Evolutionary conservation across 2,888 invertebrate species (phyloP).

Genomic region (Gnatocerus cornutus): DNA sequence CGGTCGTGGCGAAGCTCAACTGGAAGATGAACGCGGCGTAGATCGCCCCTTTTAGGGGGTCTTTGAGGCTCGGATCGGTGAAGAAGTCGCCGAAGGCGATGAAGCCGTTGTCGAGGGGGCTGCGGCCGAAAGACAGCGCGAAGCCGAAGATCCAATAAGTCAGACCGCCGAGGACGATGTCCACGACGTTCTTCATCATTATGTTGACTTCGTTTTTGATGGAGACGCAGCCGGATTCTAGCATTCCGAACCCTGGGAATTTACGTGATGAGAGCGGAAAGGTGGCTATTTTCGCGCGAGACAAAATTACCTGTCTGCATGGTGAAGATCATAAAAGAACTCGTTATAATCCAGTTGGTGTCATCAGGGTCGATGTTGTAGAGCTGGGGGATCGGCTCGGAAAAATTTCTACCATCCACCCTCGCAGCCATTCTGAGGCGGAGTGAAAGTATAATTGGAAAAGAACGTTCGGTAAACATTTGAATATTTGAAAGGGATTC

Average conservation of each 20-base stretch:
- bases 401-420: neutral
- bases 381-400: constrained; percentile 57
- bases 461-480: constrained; percentile 25
- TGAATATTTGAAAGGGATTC: constrained; percentile 24
- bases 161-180: constrained; percentile 92
- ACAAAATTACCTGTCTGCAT: constrained; percentile 87
- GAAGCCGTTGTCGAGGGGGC: constrained; percentile 83
- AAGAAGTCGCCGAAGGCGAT: constrained; percentile 90
- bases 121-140: constrained; percentile 90
- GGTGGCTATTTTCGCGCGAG: neutral
- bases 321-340: constrained; percentile 92
- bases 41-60: constrained; percentile 87
- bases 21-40: constrained; percentile 94
- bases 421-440: neutral
- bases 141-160: constrained; percentile 98
- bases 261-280: too few species aligned
- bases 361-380: constrained; percentile 84
- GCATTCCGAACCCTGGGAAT: constrained; percentile 88
- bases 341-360: constrained; percentile 91
- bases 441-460: neutral
- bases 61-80: constrained; percentile 82
- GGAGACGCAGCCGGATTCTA: constrained; percentile 94
- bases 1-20: constrained; percentile 90
- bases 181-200: constrained; percentile 97
- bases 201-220: constrained; percentile 96